phyloP scores from a whole-genome alignment of 1,140 invertebrate genomes.

The Heterodera carotae region DNA sequence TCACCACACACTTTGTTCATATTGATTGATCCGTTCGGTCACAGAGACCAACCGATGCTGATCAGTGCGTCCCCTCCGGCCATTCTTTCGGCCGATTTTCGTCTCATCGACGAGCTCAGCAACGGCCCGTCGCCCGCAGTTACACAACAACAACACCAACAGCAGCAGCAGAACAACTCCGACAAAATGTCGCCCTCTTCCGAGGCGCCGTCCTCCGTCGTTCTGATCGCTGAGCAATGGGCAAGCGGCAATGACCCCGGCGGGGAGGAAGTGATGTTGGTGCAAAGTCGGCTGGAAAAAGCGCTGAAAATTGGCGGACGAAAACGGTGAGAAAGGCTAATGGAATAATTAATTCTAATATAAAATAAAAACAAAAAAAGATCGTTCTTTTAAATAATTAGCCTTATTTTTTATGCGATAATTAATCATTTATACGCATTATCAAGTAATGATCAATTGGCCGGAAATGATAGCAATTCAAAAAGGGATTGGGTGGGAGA shows the following conservation, averaged over 20 bases:
- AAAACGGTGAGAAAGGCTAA: constrained; percentile 11
- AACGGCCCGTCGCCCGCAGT: constrained; percentile 10
- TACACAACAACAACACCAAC: background rate
- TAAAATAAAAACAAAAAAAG: background rate
- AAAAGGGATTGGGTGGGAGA: background rate
- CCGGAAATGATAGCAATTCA: background rate
- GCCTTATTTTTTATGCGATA: no score
- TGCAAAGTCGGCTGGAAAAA: constrained; percentile 7
- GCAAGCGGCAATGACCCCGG: background rate
- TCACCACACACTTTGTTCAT: background rate
- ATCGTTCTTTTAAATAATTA: no score
- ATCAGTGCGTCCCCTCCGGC: constrained; percentile 9
- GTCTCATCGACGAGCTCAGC: constrained; percentile 27
- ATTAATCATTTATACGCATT: background rate
- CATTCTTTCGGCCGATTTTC: constrained; percentile 11
- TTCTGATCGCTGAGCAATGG: constrained; percentile 23
- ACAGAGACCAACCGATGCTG: constrained; percentile 11
- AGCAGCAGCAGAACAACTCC: background rate
- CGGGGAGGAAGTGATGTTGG: constrained; percentile 6
- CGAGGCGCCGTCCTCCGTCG: constrained; percentile 10
- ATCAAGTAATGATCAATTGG: background rate
- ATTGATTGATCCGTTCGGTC: background rate
- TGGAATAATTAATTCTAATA: no score
- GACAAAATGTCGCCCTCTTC: constrained; percentile 15
- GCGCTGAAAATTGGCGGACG: constrained; percentile 13